These are phyloP conservation scores for Phoxinus dragarum DNA, from an alignment of 2,797 vertebrate genomes.

Conservation along the genomic window DNA sequence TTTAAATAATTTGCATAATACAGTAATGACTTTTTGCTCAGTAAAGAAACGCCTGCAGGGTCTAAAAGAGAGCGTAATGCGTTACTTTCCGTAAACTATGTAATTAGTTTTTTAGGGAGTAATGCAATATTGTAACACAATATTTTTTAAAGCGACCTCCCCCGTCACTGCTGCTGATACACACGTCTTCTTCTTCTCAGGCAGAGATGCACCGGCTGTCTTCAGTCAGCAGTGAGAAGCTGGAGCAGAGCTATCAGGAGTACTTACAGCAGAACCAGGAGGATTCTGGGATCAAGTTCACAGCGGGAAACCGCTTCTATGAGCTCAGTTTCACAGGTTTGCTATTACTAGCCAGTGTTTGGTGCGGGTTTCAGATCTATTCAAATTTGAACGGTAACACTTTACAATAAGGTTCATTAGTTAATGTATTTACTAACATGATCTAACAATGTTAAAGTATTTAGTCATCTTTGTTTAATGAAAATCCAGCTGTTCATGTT, in stretches of 20 bases:
- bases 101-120: background rate
- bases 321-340: slow-evolving; percentile 61
- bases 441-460: too few species aligned
- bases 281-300: slow-evolving; percentile 50
- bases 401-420: too few species aligned
- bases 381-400: background rate
- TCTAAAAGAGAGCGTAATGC: background rate
- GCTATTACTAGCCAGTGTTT: background rate
- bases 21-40: background rate
- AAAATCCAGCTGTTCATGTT: too few species aligned
- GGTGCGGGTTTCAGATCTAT: background rate
- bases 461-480: too few species aligned
- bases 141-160: background rate
- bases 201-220: slow-evolving; percentile 54
- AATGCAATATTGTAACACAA: background rate
- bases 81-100: background rate
- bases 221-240: slow-evolving; percentile 55
- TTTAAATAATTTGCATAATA: background rate
- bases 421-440: too few species aligned
- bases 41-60: background rate
- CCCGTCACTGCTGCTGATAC: background rate
- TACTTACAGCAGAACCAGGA: slow-evolving; percentile 34
- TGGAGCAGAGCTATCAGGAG: slow-evolving; percentile 57
- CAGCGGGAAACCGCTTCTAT: slow-evolving; percentile 50
- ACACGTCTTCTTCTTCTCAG: slow-evolving; percentile 34